These are phyloP conservation scores for Lycocorax pyrrhopterus DNA, from an alignment of 2,113 vertebrate species.

Conservation along the genomic window DNA sequence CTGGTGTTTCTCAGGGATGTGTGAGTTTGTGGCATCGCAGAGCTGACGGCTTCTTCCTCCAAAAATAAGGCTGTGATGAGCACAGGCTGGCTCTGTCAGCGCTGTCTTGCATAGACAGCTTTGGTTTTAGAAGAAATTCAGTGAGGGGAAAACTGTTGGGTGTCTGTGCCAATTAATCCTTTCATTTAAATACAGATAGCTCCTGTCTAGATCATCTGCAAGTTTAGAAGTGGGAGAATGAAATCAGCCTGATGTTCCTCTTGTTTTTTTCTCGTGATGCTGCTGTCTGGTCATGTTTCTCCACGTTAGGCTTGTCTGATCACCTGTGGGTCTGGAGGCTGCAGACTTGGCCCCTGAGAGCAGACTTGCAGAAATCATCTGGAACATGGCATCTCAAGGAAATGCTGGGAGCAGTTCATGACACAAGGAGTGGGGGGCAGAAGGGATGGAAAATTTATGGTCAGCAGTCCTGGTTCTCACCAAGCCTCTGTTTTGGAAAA, in stretches of 20 bases:
- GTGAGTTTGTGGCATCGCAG: not conserved
- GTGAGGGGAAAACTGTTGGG: not conserved
- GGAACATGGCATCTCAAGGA: not conserved
- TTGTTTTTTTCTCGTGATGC: not conserved
- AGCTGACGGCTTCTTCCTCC: not conserved
- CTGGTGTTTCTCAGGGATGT: not conserved
- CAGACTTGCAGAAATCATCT: not conserved
- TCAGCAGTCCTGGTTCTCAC: not conserved
- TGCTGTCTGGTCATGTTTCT: not conserved
- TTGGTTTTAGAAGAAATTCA: not conserved
- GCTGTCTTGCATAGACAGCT: not conserved
- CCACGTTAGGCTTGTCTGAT: rapidly evolving
- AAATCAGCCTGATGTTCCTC: not conserved
- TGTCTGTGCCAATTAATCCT: not conserved
- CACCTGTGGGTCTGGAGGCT: not conserved
- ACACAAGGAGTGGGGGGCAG: not conserved
- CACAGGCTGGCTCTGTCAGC: not conserved
- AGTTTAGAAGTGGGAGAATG: not conserved
- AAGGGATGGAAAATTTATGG: not conserved
- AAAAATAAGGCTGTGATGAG: not conserved
- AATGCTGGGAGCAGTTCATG: not conserved
- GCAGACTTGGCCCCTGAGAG: not conserved
- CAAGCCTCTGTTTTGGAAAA: slow-evolving; percentile 23
- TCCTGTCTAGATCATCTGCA: not conserved
- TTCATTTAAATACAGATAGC: not conserved